Evolutionary conservation across 1,140 invertebrate species (phyloP), one percentile per base, ranked within the genome.

Genomic region (Carcinoscorpius rotundicauda): DNA sequence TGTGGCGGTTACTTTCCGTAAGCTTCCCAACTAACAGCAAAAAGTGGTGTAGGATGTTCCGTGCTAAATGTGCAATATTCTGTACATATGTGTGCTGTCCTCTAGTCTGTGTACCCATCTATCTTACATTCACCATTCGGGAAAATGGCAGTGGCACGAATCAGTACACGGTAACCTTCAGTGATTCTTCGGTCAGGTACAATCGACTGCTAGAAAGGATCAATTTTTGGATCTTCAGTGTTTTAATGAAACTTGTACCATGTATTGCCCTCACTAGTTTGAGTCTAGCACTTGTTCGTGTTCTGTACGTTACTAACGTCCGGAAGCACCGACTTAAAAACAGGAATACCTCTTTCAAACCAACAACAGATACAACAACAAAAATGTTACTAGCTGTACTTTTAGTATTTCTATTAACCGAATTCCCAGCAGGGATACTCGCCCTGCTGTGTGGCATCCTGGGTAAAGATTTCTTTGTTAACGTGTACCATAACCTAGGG

Each of bases 1-100:
- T 96, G 3, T 97, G 93, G 88, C 80, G 93, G 4, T 97, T 92
- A 74, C 85, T 96, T 8, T 91, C 89, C 3, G 89, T 95, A 85
- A 70, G 70, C n/a, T 72, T 67, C 58, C 70, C 70, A 4, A 65
- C 66, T 9, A 57, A 60, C 4, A 66, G 62, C 52, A 66, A 65
- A 48, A 66, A 58, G 4, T 70, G 67, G 68, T 72, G 68, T 52
- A 63, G 66, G 51, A 68, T 72, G 70, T 57, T 55, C 3, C 78
- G 86, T 3, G 91, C 89, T 72, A 85, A 84, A 56, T 73, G 85
- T 11, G 87, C 88, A 2, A 86, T 93, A 48, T 75, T 85, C 9
- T 79, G 82, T 62, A 87, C 87, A 58, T 89, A 87, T 69, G 72
- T 89, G 51, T 78, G 87, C 1, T 85, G 89, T 0, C 80, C 86